Evolutionary conservation across 2,797 vertebrate species (phyloP), one percentile per base, ranked within the genome.

Genomic region (Danio albolineatus): DNA sequence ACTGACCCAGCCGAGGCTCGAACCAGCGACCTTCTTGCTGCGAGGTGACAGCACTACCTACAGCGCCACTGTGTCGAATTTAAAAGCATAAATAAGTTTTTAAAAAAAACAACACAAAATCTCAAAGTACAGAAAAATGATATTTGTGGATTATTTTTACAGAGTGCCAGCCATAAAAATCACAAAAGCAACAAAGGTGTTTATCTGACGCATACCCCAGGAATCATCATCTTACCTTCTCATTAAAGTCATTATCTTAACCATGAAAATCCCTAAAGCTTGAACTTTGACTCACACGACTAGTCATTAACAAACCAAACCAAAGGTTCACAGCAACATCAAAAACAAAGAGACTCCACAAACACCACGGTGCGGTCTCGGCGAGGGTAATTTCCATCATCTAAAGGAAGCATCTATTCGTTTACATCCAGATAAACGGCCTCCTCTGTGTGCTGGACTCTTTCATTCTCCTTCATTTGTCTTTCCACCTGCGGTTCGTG

Each of bases 391-490:
- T 64, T 64, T 48, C 49, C 10, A 48, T 65, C 59, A 46, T 21
- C 73, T 12, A 36, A 51, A 10, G 64, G 64, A 67, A 28, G 4
- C 14, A 28, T 54, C n/a, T 13, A 21, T 46, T 70, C 13, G 53
- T 19, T 70, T 48, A 19, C 64, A 70, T 28, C 57, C n/a, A 39
- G 46, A 64, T 64, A 73, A 48, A 73, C 21, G 7, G 60, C 39
- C 36, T 38, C n/a, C 17, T 73, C 56, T 53, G 53, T 28, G 28
- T 51, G 61, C 36, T 57, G 51, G 14, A 39, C 56, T 19, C 28
- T 65, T 71, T 73, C 36, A 54, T 53, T 80, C 62, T 74, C 73
- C 41, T 64, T 85, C 75, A 70, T 82, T 77, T 70, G 60, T 64
- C 73, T 60, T 51, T 59, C 57, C 72, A 49, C 60, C 66, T 76